Evolutionary conservation across 2,113 vertebrate species (phyloP).

Genomic region (Ramphastos sulfuratus): DNA sequence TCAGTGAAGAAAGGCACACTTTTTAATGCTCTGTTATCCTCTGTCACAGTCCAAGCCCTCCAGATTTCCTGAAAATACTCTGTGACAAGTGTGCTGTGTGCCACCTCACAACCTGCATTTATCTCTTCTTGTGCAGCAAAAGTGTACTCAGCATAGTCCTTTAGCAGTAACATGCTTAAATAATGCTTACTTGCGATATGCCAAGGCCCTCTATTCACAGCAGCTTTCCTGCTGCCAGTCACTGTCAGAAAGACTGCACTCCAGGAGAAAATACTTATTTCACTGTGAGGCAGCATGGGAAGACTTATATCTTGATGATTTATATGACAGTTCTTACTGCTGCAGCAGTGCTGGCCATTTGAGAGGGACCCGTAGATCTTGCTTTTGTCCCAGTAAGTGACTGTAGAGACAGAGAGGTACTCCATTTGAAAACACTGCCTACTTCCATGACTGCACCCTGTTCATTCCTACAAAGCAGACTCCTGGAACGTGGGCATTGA

Average conservation of each 20-base stretch:
- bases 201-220: not conserved
- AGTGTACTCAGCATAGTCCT: not conserved
- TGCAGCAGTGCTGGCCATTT: not conserved
- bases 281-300: accelerated
- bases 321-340: not conserved
- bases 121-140: not conserved
- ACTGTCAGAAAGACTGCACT: not conserved
- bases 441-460: not conserved
- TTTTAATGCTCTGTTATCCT: not conserved
- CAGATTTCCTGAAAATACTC: not conserved
- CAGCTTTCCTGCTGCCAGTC: not conserved
- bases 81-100: not conserved
- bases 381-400: not conserved
- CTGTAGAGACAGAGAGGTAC: not conserved
- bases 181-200: not conserved
- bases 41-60: not conserved
- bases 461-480: not conserved
- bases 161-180: not conserved
- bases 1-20: not conserved
- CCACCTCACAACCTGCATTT: not conserved
- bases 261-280: not conserved
- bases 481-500: not conserved
- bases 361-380: not conserved
- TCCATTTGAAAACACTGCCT: not conserved
- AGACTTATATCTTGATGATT: not conserved